phyloP scores from a whole-genome alignment of 1,140 invertebrate genomes.

The Leptonema lineaticorne region DNA sequence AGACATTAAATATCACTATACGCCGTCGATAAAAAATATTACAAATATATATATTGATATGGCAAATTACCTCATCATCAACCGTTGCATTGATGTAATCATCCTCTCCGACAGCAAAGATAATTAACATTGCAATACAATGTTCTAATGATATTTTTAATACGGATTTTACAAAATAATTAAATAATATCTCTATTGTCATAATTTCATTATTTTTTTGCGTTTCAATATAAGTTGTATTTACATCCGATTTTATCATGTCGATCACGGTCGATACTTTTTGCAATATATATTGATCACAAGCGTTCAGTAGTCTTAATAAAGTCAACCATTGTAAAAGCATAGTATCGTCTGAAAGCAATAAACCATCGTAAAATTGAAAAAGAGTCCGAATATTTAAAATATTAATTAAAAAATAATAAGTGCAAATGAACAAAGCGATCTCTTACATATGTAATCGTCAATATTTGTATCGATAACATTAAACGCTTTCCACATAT shows the following conservation, averaged over 20 bases:
- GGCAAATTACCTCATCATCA: conserved; percentile 9
- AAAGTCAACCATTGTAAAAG: conserved; percentile 44
- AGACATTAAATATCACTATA: too few species aligned
- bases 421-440: neutral
- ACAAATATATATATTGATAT: too few species aligned
- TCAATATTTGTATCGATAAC: conserved; percentile 40
- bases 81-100: neutral
- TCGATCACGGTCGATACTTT: conserved; percentile 24
- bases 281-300: conserved; percentile 38
- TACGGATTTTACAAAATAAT: conserved; percentile 20
- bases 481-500: conserved; percentile 41
- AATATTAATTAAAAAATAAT: conserved; percentile 12
- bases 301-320: conserved; percentile 46
- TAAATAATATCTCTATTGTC: conserved; percentile 27
- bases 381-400: neutral
- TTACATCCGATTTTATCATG: neutral
- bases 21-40: too few species aligned
- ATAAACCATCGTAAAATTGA: neutral
- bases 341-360: conserved; percentile 46
- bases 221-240: neutral
- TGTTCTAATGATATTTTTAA: conserved; percentile 20
- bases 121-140: conserved; percentile 20
- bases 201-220: conserved; percentile 31
- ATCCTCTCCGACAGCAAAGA: conserved; percentile 24
- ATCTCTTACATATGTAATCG: conserved; percentile 46